A percentile compares a stretch with the other conserved stretches of the same genome.
Conservation (phyloP, 2,113 vertebrate species). For the Peromyscus polionotus region DNA sequence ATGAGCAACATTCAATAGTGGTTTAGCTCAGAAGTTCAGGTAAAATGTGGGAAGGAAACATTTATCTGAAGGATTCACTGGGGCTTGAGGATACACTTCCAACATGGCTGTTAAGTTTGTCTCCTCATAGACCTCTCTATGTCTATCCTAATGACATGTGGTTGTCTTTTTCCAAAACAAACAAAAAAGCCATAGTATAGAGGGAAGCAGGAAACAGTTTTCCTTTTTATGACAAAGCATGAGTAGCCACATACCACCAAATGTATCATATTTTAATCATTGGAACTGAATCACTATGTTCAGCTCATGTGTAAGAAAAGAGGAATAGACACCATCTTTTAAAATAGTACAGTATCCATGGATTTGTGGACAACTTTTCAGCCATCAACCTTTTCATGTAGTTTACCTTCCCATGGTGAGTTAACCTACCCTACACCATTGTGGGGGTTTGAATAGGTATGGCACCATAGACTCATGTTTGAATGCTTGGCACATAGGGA, state of each 20-base stretch:
- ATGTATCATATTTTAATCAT: neutral
- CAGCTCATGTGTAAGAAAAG: neutral
- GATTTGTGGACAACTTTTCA: neutral
- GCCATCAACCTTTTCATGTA: neutral
- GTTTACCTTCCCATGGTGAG: neutral
- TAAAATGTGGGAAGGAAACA: neutral
- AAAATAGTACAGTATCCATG: neutral
- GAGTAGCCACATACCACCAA: neutral
- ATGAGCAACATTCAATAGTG: neutral
- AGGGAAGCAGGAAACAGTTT: neutral
- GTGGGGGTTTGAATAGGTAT: neutral
- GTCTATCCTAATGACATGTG: neutral
- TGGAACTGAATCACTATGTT: conserved; percentile 19
- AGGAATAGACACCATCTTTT: neutral
- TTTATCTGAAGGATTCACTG: neutral
- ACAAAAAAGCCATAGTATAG: neutral
- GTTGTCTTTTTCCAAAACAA: neutral
- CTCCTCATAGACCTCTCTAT: neutral
- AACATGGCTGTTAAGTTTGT: neutral
- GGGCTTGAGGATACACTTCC: neutral
- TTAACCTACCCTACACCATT: neutral
- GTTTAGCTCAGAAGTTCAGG: neutral
- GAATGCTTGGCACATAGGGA: neutral
- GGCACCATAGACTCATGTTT: neutral
- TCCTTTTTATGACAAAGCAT: neutral